A percentile compares a stretch with the other conserved stretches of the same genome.
Conservation (phyloP, 1,140 invertebrate species). For the Orchestia grillus region DNA sequence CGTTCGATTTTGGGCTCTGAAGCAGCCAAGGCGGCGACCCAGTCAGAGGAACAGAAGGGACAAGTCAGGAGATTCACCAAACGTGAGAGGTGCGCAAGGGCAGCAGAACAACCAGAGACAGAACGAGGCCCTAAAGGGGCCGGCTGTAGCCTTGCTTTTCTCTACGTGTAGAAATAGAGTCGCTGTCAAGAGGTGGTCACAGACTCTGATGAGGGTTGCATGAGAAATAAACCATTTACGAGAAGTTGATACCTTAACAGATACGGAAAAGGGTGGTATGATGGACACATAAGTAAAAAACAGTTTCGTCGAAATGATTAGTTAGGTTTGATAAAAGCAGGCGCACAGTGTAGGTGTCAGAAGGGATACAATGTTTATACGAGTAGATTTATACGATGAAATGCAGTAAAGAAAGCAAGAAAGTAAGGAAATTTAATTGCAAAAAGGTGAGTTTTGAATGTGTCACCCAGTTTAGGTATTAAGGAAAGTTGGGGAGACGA, state of each 20-base stretch:
- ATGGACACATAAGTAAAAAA: neutral
- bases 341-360: neutral
- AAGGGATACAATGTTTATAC: neutral
- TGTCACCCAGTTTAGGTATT: neutral
- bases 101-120: neutral
- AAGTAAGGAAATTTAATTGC: neutral
- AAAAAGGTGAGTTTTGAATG: neutral
- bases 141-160: neutral
- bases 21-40: conserved; percentile 11
- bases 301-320: neutral
- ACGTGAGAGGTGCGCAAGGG: neutral
- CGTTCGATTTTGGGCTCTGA: conserved; percentile 43
- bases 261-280: neutral
- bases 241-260: neutral
- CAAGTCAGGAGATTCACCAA: neutral
- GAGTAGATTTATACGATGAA: neutral
- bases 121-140: neutral
- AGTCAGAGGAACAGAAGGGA: conserved; percentile 39
- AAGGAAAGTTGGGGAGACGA: neutral
- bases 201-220: neutral
- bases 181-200: neutral
- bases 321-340: neutral
- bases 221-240: neutral
- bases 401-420: neutral
- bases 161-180: neutral